Evolutionary conservation across 2,113 vertebrate species (phyloP).

Genomic region (Datnioides undecimradiatus): DNA sequence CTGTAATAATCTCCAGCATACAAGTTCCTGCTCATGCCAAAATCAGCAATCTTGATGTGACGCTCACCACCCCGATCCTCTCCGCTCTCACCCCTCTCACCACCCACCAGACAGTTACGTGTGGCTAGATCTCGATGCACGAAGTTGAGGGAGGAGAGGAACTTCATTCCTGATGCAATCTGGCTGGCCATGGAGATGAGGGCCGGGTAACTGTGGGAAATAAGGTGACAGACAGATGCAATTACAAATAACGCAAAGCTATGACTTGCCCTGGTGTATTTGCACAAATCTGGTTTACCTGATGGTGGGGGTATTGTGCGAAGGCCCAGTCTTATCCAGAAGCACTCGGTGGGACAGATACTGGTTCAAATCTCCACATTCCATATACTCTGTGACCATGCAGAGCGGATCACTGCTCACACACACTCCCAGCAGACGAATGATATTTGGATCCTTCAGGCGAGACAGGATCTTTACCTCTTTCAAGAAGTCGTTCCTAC

Average conservation of each 20-base stretch:
- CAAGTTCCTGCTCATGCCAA: slow-evolving; percentile 95
- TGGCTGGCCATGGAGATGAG: slow-evolving; percentile 92
- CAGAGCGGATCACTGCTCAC: slow-evolving; percentile 91
- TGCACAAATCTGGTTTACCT: slow-evolving; percentile 77
- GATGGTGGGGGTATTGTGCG: slow-evolving; percentile 85
- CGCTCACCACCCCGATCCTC: slow-evolving; percentile 85
- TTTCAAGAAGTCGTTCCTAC: slow-evolving; percentile 92
- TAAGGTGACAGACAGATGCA: neutral
- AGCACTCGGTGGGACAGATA: slow-evolving; percentile 90
- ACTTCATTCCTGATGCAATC: slow-evolving; percentile 94
- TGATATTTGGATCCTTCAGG: slow-evolving; percentile 94
- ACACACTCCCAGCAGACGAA: slow-evolving; percentile 93
- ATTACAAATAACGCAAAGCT: neutral
- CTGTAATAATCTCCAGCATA: slow-evolving; percentile 94
- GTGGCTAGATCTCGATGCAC: slow-evolving; percentile 94
- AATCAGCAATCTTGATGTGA: slow-evolving; percentile 94
- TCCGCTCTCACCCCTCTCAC: slow-evolving; percentile 78
- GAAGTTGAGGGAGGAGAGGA: slow-evolving; percentile 92
- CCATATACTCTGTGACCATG: slow-evolving; percentile 97
- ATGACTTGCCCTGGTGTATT: no score
- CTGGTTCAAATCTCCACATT: slow-evolving; percentile 94
- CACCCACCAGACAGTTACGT: slow-evolving; percentile 92
- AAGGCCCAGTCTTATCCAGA: slow-evolving; percentile 85
- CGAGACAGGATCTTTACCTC: slow-evolving; percentile 95
- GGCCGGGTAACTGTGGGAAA: slow-evolving; percentile 85